Base-by-base conservation (phyloP, 92 coral and sea anemone genomes). In the Phymanthus crucifer region DNA sequence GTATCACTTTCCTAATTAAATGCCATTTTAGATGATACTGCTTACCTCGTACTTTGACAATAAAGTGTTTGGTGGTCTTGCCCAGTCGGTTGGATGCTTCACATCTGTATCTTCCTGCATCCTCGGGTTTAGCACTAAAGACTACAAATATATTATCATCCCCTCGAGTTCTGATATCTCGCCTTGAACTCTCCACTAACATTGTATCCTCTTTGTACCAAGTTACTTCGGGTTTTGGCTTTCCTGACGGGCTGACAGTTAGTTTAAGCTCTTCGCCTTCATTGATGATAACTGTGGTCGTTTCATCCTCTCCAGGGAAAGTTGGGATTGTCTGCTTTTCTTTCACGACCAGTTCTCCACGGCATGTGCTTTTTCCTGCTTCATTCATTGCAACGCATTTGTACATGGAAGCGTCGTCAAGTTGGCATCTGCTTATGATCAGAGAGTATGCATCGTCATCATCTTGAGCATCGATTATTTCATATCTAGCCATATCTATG, bases 101-200 rank as follows among this genome's bases (percentile, higher is more conserved):
- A 80, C 99, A 96, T 68, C 91, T 86, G 89, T 93, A 96, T 48
- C 71, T 74, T 4, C 99, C 99, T 37, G 98, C 88, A 79, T 96
- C 98, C 16, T 86, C 93, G 43, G 85, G 79, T 52, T 83, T 83
- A 8, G 91, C 89, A 83, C 83, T 85, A 70, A 81, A 82, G 67
- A 96, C 83, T 48, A 89, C 88, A 34, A 91, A 76, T 9, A 87
- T 40, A 40, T 77, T 85, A 43, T 83, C 93, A 54, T 90, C 94
- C 1, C 85, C 89, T 23, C 91, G 93, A 61, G 83, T 81, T 77
- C 83, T 88, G 32, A 88, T 67, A 56, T 89, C 83, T 13, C 87
- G 9, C 58, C 93, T 91, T 82, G 91, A 84, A 26, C 91, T 83
- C 76, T 91, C 91, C 43, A 86, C 81, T 50, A 93, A 61, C 17